These are phyloP conservation scores for Antedon mediterranea DNA, from an alignment of 53 echinoderm and acorn worm species.

Conservation along the genomic window DNA sequence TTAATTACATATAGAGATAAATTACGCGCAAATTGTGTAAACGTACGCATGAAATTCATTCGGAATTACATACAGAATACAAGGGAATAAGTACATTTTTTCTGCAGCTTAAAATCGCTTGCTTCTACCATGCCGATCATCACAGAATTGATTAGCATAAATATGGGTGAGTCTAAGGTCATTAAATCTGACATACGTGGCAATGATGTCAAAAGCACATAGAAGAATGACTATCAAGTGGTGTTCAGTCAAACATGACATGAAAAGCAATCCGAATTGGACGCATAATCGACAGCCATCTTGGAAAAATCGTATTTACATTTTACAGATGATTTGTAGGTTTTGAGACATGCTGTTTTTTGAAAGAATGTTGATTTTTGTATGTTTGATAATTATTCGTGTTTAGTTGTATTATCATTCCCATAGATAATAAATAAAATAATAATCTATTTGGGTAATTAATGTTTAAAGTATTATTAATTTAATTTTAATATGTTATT, in stretches of 20 bases:
- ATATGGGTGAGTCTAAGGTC: conserved; percentile 1
- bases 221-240: neutral
- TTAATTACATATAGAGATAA: too few relatives aligned
- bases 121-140: neutral
- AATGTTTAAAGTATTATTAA: too few relatives aligned
- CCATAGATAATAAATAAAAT: too few relatives aligned
- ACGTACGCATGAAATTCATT: too few relatives aligned
- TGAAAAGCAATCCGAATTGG: neutral
- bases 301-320: neutral
- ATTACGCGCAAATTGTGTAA: too few relatives aligned
- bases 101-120: neutral
- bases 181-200: neutral
- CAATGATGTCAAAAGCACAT: neutral
- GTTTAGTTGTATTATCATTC: too few relatives aligned
- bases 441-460: too few relatives aligned
- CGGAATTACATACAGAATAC: neutral
- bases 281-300: neutral
- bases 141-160: neutral
- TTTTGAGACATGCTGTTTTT: neutral
- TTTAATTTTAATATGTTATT: too few relatives aligned
- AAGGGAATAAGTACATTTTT: neutral
- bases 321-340: neutral
- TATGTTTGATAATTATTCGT: neutral
- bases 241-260: neutral
- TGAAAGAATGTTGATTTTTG: neutral